These are phyloP conservation scores for Poecile atricapillus DNA, from an alignment of 2,113 vertebrate species.

Conservation along the genomic window DNA sequence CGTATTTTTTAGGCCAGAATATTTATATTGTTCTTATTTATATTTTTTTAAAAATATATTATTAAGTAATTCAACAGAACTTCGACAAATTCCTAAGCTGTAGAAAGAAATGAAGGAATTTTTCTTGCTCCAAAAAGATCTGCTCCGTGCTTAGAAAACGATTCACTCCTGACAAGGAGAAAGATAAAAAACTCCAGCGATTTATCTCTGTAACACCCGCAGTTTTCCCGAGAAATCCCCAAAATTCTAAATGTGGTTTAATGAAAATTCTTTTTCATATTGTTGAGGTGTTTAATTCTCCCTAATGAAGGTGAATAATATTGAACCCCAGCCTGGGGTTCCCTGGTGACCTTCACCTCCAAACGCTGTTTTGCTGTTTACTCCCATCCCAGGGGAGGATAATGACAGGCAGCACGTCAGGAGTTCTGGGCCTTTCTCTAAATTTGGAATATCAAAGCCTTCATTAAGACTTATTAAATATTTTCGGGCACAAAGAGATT, in stretches of 20 bases:
- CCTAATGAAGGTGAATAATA: slow-evolving; percentile 7
- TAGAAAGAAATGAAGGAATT: not conserved
- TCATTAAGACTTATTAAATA: slow-evolving; percentile 57
- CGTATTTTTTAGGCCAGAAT: rapidly evolving
- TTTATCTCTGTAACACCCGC: not conserved
- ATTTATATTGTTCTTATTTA: not conserved
- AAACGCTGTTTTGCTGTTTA: not conserved
- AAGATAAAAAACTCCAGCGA: not conserved
- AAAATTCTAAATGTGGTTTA: not conserved
- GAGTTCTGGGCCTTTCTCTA: not conserved
- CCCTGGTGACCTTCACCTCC: slow-evolving; percentile 39
- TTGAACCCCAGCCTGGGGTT: not conserved
- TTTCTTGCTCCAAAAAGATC: not conserved
- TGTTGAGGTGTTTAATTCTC: not conserved
- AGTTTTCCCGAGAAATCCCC: not conserved
- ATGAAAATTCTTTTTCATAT: not conserved
- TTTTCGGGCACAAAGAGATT: slow-evolving; percentile 1
- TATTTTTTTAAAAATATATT: no score
- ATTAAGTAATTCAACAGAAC: not conserved
- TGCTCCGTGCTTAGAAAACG: not conserved
- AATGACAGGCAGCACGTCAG: slow-evolving; percentile 32
- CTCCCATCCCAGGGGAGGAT: not conserved
- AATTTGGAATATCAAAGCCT: slow-evolving; percentile 38
- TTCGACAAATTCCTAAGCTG: no score
- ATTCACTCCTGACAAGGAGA: not conserved